phyloP scores from a whole-genome alignment of 2,113 vertebrate genomes.

The Helogale parvula region DNA sequence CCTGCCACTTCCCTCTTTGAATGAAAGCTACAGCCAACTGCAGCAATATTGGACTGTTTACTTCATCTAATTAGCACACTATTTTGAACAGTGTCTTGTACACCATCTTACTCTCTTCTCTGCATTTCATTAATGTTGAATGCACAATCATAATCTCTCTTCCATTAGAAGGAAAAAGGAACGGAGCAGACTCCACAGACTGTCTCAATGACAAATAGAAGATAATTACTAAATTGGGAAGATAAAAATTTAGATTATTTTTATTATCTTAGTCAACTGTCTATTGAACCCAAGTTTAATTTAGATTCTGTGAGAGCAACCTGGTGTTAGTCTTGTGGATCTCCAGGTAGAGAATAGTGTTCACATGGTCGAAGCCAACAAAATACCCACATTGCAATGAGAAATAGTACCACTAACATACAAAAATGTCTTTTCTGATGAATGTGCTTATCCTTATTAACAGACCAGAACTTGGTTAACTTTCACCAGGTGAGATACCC shows the following conservation, averaged over 20 bases:
- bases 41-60: not conserved
- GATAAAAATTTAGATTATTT: conserved; percentile 14
- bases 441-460: not conserved
- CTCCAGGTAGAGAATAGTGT: not conserved
- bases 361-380: not conserved
- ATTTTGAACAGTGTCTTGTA: not conserved
- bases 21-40: not conserved
- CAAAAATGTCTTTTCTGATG: not conserved
- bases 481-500: not conserved
- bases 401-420: not conserved
- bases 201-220: not conserved
- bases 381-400: not conserved
- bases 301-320: not conserved
- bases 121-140: not conserved
- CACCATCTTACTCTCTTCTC: not conserved
- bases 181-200: not conserved
- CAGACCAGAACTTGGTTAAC: not conserved
- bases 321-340: not conserved
- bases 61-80: not conserved
- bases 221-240: not conserved
- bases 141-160: not conserved
- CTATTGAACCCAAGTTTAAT: not conserved
- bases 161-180: not conserved
- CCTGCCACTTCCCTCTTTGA: not conserved
- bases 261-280: not conserved